A percentile compares a stretch with the other conserved stretches of the same genome.
phyloP scores from a whole-genome alignment of 2,797 vertebrate genomes.

The Phrynocephalus vlangalii region DNA sequence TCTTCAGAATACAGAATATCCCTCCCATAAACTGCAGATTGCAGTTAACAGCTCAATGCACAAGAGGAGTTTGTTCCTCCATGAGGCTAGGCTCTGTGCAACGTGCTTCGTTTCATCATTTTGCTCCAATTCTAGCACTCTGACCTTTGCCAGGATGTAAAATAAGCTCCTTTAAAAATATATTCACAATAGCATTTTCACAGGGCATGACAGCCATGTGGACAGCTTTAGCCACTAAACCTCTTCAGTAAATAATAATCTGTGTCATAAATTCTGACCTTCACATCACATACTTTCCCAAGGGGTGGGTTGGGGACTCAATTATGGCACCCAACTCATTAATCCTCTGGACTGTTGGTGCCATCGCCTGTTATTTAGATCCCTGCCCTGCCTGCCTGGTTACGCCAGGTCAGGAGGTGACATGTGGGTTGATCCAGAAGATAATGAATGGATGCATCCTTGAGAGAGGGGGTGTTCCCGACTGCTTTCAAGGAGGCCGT shows the following conservation, averaged over 20 bases:
- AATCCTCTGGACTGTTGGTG: neutral
- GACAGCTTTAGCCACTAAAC: conserved; percentile 7
- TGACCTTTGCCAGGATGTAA: neutral
- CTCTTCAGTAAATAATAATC: conserved; percentile 9
- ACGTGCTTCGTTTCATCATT: neutral
- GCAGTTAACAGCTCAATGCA: neutral
- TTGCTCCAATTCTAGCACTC: conserved; percentile 18
- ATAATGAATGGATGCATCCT: too few species aligned
- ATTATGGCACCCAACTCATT: neutral
- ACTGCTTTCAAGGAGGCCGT: too few species aligned
- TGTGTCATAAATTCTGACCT: conserved; percentile 26
- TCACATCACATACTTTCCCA: neutral
- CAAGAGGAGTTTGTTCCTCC: neutral
- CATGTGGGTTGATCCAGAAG: too few species aligned
- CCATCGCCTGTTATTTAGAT: too few species aligned
- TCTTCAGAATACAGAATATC: neutral
- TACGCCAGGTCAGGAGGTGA: too few species aligned
- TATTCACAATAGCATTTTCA: conserved; percentile 50
- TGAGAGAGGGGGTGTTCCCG: too few species aligned
- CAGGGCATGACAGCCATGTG: neutral
- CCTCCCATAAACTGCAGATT: neutral
- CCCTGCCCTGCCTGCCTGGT: too few species aligned
- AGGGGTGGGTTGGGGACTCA: neutral
- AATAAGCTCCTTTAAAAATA: neutral
- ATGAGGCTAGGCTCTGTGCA: neutral